These are phyloP conservation scores for Erythrocebus patas DNA, from an alignment of 2,113 vertebrate species.

Conservation along the genomic window DNA sequence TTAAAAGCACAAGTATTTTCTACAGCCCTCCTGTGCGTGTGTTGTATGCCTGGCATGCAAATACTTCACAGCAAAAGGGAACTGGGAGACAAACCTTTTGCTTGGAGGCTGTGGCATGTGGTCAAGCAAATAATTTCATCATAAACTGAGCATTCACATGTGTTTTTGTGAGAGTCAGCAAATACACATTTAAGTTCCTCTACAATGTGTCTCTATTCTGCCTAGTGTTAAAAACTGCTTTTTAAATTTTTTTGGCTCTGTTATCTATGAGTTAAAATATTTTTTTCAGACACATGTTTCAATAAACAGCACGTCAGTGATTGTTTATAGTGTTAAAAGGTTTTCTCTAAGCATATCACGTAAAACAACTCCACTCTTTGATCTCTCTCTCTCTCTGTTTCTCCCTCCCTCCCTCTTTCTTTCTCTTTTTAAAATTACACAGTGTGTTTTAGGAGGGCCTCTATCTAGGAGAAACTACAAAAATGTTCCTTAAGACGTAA, in stretches of 20 bases:
- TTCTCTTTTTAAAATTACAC: neutral
- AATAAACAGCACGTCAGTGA: conserved; percentile 72
- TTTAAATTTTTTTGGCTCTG: conserved; percentile 17
- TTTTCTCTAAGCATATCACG: conserved; percentile 52
- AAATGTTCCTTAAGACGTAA: conserved; percentile 40
- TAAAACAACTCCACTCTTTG: conserved; percentile 53
- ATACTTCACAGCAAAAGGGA: conserved; percentile 10
- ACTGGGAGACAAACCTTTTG: conserved; percentile 13
- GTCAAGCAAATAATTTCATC: conserved; percentile 65
- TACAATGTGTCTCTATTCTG: conserved; percentile 34
- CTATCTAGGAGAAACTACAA: conserved; percentile 34
- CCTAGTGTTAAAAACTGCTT: conserved; percentile 63
- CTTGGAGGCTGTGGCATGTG: conserved; percentile 59
- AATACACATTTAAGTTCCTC: conserved; percentile 11
- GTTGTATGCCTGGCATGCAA: conserved; percentile 31
- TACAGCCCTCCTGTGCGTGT: neutral
- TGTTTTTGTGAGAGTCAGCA: conserved; percentile 22
- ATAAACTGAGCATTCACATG: neutral
- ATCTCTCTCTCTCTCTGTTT: neutral
- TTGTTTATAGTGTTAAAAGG: conserved; percentile 67
- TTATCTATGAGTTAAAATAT: conserved; percentile 54
- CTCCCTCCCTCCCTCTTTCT: neutral
- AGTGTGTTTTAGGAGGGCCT: neutral
- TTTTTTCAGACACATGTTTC: conserved; percentile 70
- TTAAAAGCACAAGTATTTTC: neutral